Conservation (phyloP, 2,888 invertebrate genomes). For the Synergus laeviventris region DNA sequence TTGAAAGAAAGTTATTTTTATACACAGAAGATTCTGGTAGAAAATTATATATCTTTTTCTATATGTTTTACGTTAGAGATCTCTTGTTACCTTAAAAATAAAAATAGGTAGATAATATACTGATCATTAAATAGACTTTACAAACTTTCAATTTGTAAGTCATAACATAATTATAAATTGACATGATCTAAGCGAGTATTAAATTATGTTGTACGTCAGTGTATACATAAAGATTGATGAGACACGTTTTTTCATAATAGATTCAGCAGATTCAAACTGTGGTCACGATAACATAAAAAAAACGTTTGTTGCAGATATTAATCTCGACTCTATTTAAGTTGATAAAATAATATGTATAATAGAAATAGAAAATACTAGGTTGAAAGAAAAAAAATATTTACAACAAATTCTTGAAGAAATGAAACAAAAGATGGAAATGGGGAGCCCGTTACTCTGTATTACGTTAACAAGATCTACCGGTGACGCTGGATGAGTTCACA, state of each 20-base stretch:
- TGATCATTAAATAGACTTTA: background rate
- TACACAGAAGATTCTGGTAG: background rate
- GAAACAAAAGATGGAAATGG: background rate
- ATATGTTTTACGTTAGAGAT: too few species aligned
- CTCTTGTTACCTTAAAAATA: background rate
- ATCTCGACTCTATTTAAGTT: background rate
- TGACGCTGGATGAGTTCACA: conserved; percentile 38
- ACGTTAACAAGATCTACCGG: conserved; percentile 39
- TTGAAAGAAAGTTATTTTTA: background rate
- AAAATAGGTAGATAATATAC: background rate
- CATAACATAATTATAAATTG: background rate
- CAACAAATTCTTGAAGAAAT: background rate
- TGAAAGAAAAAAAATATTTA: background rate
- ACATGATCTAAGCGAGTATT: background rate
- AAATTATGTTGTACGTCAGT: background rate
- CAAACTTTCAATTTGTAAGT: background rate
- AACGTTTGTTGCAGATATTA: background rate
- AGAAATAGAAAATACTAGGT: background rate
- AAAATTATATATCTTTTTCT: too few species aligned
- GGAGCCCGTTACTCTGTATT: conserved; percentile 13
- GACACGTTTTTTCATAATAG: background rate
- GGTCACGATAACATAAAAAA: background rate
- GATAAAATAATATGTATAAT: background rate
- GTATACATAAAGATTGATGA: background rate
- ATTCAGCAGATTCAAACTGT: background rate